phyloP scores from a whole-genome alignment of 2,888 invertebrate genomes.

The Ypsolopha scabrella region DNA sequence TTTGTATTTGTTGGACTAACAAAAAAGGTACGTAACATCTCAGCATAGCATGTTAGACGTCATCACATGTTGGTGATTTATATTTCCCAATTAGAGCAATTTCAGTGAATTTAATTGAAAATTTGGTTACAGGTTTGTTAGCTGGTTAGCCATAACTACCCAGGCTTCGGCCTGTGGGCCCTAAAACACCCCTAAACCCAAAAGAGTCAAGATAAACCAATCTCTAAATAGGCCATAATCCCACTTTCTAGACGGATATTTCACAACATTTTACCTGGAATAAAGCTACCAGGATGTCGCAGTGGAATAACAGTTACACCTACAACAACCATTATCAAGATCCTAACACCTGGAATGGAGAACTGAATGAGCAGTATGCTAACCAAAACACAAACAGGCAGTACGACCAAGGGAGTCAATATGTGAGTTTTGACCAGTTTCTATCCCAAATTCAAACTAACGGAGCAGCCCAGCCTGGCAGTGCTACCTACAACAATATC shows the following conservation, averaged over 20 bases:
- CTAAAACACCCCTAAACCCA: slow-evolving; percentile 17
- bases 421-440: slow-evolving; percentile 59
- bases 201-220: slow-evolving; percentile 13
- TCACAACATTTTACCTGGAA: slow-evolving; percentile 21
- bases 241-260: slow-evolving; percentile 18
- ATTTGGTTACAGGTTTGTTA: neutral
- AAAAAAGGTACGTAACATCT: neutral
- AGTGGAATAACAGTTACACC: slow-evolving; percentile 57
- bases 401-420: slow-evolving; percentile 39
- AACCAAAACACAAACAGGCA: slow-evolving; percentile 36
- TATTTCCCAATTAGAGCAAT: neutral
- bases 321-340: slow-evolving; percentile 51
- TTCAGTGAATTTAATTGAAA: neutral
- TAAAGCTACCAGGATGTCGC: slow-evolving; percentile 40
- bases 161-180: slow-evolving; percentile 61
- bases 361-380: slow-evolving; percentile 37
- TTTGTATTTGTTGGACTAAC: neutral
- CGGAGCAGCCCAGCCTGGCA: slow-evolving; percentile 21
- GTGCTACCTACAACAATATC: slow-evolving; percentile 30
- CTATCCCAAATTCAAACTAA: slow-evolving; percentile 48
- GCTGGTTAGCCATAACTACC: slow-evolving; percentile 11
- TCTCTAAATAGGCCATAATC: slow-evolving; percentile 3
- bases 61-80: neutral
- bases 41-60: neutral
- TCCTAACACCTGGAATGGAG: slow-evolving; percentile 40